Evolutionary conservation across 2,113 vertebrate genomes (phyloP).

Genomic region (Apodemus sylvaticus): DNA sequence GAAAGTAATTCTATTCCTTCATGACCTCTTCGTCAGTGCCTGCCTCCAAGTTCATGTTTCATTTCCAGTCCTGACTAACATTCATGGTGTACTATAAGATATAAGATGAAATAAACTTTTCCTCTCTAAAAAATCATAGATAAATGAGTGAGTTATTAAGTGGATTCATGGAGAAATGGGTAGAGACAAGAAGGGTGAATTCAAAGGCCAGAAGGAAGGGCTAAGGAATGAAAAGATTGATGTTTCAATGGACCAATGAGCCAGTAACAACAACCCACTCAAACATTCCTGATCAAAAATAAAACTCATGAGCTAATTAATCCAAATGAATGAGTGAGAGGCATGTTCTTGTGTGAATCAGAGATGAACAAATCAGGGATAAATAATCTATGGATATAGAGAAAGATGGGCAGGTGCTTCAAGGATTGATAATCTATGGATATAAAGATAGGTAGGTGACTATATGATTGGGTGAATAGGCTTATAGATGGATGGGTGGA

Average conservation of each 20-base stretch:
- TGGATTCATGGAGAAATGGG: background rate
- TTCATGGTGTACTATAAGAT: too few species aligned
- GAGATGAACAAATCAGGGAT: background rate
- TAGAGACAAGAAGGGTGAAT: background rate
- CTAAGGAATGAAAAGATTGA: background rate
- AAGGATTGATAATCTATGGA: background rate
- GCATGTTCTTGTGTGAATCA: background rate
- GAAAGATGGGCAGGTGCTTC: background rate
- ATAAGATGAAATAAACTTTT: too few species aligned
- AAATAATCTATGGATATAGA: background rate
- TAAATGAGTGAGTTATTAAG: background rate
- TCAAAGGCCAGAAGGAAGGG: background rate
- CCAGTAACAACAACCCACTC: background rate
- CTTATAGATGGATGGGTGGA: background rate
- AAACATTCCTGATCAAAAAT: background rate
- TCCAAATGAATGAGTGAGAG: background rate
- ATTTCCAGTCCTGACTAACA: too few species aligned
- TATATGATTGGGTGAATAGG: too few species aligned
- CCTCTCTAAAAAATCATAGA: too few species aligned
- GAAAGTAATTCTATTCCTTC: too few species aligned
- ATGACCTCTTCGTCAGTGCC: too few species aligned
- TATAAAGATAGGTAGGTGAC: background rate
- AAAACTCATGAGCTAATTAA: background rate
- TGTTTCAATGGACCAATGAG: background rate
- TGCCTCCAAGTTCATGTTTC: too few species aligned